Percentiles rank a stretch among this genome's conserved stretches.
phyloP scores from a whole-genome alignment of 2,113 vertebrate genomes.

The Zingel zingel region DNA sequence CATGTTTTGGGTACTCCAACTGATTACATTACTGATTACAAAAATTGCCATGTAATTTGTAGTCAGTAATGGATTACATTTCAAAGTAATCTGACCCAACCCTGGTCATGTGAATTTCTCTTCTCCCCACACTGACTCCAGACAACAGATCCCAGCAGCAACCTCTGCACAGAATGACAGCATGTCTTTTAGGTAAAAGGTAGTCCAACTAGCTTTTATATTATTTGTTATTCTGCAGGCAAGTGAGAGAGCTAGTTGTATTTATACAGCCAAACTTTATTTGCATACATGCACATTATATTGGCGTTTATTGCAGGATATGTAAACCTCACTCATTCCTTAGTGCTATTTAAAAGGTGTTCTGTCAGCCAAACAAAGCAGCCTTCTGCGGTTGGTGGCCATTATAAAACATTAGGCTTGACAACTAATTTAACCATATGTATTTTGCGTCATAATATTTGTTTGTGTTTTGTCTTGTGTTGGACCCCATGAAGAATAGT shows the following conservation, averaged over 20 bases:
- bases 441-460: no score
- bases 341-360: background rate
- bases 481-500: no score
- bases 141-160: slow-evolving; percentile 11
- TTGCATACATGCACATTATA: background rate
- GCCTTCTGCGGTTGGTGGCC: background rate
- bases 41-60: no score
- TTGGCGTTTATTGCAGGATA: background rate
- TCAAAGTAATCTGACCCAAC: no score
- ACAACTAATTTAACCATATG: no score
- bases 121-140: background rate
- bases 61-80: no score
- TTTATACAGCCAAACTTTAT: background rate
- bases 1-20: no score
- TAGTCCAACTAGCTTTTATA: background rate
- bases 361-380: background rate
- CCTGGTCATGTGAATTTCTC: background rate
- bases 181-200: slow-evolving; percentile 43
- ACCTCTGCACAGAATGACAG: slow-evolving; percentile 42
- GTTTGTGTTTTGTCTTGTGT: no score
- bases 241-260: background rate
- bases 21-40: no score
- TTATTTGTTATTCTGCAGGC: background rate
- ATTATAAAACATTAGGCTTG: background rate
- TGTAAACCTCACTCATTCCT: background rate